Base-by-base conservation (phyloP, 2,113 vertebrate species). In the Nothocercus julius region DNA sequence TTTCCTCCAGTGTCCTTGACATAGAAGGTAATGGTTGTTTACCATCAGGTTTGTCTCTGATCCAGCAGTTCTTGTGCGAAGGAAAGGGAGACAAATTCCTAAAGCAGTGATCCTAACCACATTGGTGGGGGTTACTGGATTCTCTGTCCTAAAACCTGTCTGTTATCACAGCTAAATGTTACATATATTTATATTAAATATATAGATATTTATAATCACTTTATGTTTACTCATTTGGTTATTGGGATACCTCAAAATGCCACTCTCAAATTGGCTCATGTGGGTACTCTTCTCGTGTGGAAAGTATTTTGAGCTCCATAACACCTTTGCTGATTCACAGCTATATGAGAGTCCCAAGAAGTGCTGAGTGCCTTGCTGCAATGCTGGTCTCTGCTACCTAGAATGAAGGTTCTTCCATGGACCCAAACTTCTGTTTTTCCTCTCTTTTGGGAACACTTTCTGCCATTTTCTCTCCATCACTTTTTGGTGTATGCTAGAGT, bases 21-120 rank as follows among this genome's bases (percentile, higher is more conserved):
- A 30, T 79, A 20, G 36, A 69, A 92, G 61, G 24, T 40, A n/a
- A 9, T 12, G 4, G 54, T 69, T 32, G 15, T 30, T 86, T 90
- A 49, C 19, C 9, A 7, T 56, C 34, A 49, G n/a, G 36, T 45
- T 85, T 64, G 62, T 56, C 34, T 66, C 40, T 47, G 38, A 72
- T n/a, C 30, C 13, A 11, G 17, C n/a, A 80, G 27, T 13, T 82
- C 54, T 45, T 40, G 15, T 51, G 63, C 38, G 53, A 66, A 28
- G 34, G 61, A 34, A 67, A 1, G 5, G 75, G 17, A 7, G 28
- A 14, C 24, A 42, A 79, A 68, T 36, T 90, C 47, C 24, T 61
- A 28, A 42, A 10, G 3, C 0, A 0, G 24, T 22, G 25, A 56
- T 64, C 36, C 36, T 61, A 34, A 68, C 45, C 13, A 3, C 32